Percentiles rank a stretch among this genome's conserved stretches.
These are phyloP conservation scores for Porites australiensis DNA, from an alignment of 64 coral and sea anemone species.

Conservation along the genomic window DNA sequence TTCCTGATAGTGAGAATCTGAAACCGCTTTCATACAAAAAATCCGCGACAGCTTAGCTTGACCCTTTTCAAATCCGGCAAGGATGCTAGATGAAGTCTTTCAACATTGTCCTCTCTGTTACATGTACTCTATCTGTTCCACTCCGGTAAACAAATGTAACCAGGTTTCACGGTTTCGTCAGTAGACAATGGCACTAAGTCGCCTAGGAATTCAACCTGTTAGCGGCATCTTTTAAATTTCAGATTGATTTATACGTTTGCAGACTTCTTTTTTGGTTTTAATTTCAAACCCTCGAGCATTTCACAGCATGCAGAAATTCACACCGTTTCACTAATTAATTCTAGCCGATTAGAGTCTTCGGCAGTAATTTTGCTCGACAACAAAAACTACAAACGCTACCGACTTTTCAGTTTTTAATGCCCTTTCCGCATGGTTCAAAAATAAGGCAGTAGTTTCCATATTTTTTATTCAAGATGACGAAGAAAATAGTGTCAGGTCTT, in stretches of 20 bases:
- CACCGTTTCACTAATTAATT: constrained; percentile 28
- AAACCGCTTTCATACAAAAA: not conserved
- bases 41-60: no score
- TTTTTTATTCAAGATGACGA: no score
- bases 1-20: not conserved
- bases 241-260: not conserved
- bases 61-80: no score
- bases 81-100: constrained; percentile 17
- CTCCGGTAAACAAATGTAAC: no score
- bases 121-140: no score
- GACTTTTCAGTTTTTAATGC: no score
- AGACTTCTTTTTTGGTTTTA: not conserved
- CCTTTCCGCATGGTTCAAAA: no score
- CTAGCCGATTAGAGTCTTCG: not conserved
- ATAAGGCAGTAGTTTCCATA: no score
- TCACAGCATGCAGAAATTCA: constrained; percentile 5
- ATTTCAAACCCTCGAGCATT: constrained; percentile 9
- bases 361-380: not conserved
- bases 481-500: no score
- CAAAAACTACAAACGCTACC: not conserved
- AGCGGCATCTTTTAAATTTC: not conserved
- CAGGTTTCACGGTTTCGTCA: no score
- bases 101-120: not conserved
- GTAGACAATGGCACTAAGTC: no score
- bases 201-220: no score